Conservation (phyloP, 2,888 invertebrate genomes). For the Cosmorhoe ocellata region DNA sequence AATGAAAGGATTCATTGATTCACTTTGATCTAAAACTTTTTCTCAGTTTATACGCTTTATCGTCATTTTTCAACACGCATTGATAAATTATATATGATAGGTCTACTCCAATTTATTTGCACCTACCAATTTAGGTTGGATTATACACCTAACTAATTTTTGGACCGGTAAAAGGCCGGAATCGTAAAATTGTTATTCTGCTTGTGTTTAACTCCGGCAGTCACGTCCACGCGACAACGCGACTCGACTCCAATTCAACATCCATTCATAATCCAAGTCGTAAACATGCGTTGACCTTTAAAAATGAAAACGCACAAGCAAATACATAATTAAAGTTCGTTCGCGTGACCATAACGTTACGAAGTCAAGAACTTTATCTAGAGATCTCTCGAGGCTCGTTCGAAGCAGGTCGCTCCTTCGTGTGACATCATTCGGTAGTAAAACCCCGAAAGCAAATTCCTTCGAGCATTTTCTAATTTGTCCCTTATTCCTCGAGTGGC, state of each 20-base stretch:
- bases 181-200: constrained; percentile 65
- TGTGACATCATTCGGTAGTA: constrained; percentile 33
- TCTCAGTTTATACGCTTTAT: too few relatives aligned
- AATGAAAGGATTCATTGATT: too few relatives aligned
- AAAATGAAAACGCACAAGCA: constrained; percentile 36
- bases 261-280: constrained; percentile 58
- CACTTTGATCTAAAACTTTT: too few relatives aligned
- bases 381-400: constrained; percentile 28
- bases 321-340: constrained; percentile 36
- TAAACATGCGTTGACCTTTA: constrained; percentile 37
- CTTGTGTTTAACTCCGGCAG: constrained; percentile 47
- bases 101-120: too few relatives aligned
- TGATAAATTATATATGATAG: too few relatives aligned
- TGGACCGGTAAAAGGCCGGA: constrained; percentile 19
- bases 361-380: constrained; percentile 14
- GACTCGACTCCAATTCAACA: constrained; percentile 52
- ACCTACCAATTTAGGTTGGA: too few relatives aligned
- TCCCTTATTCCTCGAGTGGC: constrained; percentile 50
- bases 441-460: constrained; percentile 35
- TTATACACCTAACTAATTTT: too few relatives aligned
- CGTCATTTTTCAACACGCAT: too few relatives aligned
- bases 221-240: constrained; percentile 62
- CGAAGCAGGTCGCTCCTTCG: constrained; percentile 31
- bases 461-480: constrained; percentile 44
- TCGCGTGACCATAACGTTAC: constrained; percentile 38